These are phyloP conservation scores for Temnothorax longispinosus DNA, from an alignment of 1,140 invertebrate genomes.

Conservation along the genomic window DNA sequence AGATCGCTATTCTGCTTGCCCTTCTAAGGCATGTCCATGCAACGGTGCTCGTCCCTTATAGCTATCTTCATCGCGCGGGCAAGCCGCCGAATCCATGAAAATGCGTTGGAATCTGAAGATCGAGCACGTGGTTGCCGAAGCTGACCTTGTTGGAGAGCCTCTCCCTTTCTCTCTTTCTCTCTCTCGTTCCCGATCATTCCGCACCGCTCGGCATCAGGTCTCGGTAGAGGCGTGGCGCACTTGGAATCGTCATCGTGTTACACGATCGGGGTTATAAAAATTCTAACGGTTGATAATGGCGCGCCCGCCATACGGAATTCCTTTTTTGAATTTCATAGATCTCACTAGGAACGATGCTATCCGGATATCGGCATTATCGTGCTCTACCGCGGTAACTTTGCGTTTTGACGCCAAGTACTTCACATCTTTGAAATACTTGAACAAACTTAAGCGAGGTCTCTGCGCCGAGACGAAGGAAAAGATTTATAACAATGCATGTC, in stretches of 20 bases:
- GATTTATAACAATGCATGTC: background rate
- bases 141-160: conserved; percentile 40
- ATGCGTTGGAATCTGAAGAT: conserved; percentile 58
- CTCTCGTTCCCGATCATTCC: conserved; percentile 9
- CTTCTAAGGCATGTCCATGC: conserved; percentile 63
- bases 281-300: conserved; percentile 59
- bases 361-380: background rate
- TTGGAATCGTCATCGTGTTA: conserved; percentile 52
- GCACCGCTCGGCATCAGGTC: conserved; percentile 20
- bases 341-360: conserved; percentile 7
- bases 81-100: conserved; percentile 54
- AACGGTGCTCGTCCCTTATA: conserved; percentile 56
- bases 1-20: conserved; percentile 63
- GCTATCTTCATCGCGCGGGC: conserved; percentile 71
- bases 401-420: background rate
- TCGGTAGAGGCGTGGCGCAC: conserved; percentile 32
- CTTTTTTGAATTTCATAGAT: conserved; percentile 50
- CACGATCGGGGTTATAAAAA: conserved; percentile 55
- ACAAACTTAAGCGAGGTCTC: background rate
- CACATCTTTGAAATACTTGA: background rate
- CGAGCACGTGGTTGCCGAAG: conserved; percentile 42
- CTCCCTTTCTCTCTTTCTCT: conserved; percentile 5
- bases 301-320: conserved; percentile 41
- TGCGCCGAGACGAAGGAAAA: background rate
- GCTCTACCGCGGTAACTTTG: background rate